These are phyloP conservation scores for Oconnorella tubifera DNA, from an alignment of 2,888 invertebrate species.

Conservation along the genomic window DNA sequence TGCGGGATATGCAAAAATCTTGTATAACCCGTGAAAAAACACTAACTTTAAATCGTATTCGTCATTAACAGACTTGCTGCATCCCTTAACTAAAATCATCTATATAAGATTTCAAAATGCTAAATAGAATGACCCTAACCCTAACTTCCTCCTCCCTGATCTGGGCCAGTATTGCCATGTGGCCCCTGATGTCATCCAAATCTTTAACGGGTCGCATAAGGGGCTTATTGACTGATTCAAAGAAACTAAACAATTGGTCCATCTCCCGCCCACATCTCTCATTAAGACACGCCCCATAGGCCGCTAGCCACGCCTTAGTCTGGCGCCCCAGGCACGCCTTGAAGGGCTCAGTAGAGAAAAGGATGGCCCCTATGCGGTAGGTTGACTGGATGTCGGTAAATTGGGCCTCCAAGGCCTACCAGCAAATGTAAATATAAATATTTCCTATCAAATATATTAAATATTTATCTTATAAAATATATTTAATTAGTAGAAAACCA, in stretches of 20 bases:
- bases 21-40: too few relatives aligned
- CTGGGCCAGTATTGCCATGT: constrained; percentile 78
- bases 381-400: constrained; percentile 51
- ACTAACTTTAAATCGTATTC: too few relatives aligned
- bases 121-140: too few relatives aligned
- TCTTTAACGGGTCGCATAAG: constrained; percentile 62
- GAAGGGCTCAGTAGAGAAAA: constrained; percentile 60
- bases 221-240: constrained; percentile 86
- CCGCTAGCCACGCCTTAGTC: constrained; percentile 53
- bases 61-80: too few relatives aligned
- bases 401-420: constrained; percentile 47
- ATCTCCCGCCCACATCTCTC: constrained; percentile 56
- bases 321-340: constrained; percentile 77
- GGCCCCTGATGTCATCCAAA: constrained; percentile 84
- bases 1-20: too few relatives aligned
- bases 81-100: too few relatives aligned
- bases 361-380: constrained; percentile 52
- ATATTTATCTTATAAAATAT: background rate
- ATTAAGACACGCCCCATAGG: constrained; percentile 55
- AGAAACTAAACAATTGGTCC: constrained; percentile 70
- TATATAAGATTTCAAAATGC: too few relatives aligned
- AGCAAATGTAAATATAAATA: background rate
- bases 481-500: too few relatives aligned
- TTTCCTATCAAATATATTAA: background rate
- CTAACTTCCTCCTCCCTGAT: constrained; percentile 91